Percentiles rank a stretch among this genome's conserved stretches.
Evolutionary conservation across 2,797 vertebrate genomes (phyloP).

Genomic region (Lutra lutra): DNA sequence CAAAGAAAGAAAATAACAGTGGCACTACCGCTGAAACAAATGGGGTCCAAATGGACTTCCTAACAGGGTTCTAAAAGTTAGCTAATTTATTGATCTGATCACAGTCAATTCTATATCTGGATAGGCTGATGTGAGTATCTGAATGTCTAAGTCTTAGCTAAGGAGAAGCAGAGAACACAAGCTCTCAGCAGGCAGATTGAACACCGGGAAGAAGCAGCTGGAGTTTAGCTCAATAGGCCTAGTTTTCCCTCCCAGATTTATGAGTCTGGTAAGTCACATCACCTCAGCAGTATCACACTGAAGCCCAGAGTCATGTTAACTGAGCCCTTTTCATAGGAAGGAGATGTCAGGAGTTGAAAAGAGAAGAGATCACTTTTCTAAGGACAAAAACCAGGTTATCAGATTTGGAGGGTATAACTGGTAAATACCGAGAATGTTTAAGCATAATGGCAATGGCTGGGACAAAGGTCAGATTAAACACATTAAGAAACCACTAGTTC

Average conservation of each 20-base stretch:
- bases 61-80: neutral
- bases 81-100: neutral
- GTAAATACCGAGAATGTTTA: neutral
- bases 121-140: neutral
- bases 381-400: neutral
- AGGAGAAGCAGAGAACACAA: neutral
- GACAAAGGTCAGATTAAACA: neutral
- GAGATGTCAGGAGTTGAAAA: neutral
- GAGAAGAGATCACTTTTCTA: neutral
- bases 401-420: neutral
- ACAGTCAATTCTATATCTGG: neutral
- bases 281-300: neutral
- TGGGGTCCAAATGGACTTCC: neutral
- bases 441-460: neutral
- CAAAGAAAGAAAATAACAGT: neutral
- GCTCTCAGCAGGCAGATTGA: neutral
- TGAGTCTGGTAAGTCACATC: neutral
- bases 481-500: neutral
- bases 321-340: neutral
- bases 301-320: neutral
- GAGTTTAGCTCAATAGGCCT: neutral
- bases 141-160: neutral
- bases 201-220: neutral
- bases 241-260: neutral
- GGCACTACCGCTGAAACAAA: neutral